Conservation (phyloP, 2,797 vertebrate genomes). For the Pangasius macronema region DNA sequence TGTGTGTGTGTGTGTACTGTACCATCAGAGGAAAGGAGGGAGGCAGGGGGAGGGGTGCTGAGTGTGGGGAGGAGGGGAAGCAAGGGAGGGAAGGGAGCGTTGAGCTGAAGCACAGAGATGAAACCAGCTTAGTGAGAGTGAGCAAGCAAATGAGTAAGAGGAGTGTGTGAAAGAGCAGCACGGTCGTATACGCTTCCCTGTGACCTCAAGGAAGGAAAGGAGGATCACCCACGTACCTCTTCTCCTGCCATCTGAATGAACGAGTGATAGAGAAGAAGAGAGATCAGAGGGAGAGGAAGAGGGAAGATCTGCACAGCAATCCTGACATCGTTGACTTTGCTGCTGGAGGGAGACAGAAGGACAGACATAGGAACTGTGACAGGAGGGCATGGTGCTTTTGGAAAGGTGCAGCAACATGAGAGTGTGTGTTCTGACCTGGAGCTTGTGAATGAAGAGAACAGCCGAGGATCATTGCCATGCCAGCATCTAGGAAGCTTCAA, state of each 20-base stretch:
- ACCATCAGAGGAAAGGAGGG: slow-evolving; percentile 62
- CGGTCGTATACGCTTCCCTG: slow-evolving; percentile 14
- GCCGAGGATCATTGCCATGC: slow-evolving; percentile 61
- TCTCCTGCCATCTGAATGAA: slow-evolving; percentile 5
- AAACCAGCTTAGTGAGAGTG: slow-evolving; percentile 67
- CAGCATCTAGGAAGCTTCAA: slow-evolving; percentile 58
- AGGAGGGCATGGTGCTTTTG: slow-evolving; percentile 41
- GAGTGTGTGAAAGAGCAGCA: slow-evolving; percentile 42
- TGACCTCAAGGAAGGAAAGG: slow-evolving; percentile 25
- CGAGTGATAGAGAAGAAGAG: slow-evolving; percentile 24
- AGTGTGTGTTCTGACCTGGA: slow-evolving; percentile 25
- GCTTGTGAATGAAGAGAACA: slow-evolving; percentile 38
- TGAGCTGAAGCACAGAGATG: slow-evolving; percentile 61
- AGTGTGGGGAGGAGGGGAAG: slow-evolving; percentile 53
- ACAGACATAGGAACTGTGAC: slow-evolving; percentile 7
- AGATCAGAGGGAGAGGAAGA: slow-evolving; percentile 8
- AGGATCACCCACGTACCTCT: slow-evolving; percentile 33
- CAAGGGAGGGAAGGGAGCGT: slow-evolving; percentile 47
- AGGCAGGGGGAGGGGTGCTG: slow-evolving; percentile 58
- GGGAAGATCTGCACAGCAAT: slow-evolving; percentile 16
- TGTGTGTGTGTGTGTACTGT: slow-evolving; percentile 52
- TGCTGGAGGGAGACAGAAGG: slow-evolving; percentile 41
- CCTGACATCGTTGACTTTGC: slow-evolving; percentile 41
- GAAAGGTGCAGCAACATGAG: slow-evolving; percentile 40
- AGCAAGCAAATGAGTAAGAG: slow-evolving; percentile 41